Base-by-base conservation (phyloP, 2,888 invertebrate genomes). In the Dolichopus griseipennis region DNA sequence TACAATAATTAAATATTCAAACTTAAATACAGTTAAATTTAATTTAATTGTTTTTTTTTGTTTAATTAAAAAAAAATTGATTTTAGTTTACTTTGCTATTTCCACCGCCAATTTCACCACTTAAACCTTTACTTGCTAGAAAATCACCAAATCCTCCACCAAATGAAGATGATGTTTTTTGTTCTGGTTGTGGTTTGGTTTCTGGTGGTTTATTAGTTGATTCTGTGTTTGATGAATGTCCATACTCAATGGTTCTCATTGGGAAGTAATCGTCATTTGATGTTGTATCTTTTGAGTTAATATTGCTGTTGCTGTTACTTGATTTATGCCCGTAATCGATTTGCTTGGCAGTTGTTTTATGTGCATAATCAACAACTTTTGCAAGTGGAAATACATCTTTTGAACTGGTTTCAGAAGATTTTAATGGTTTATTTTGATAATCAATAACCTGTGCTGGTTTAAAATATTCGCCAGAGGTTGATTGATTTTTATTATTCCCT, bases 351-450 rank as follows among this genome's bases (percentile, higher is more conserved):
- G 2, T 27, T 70, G 86, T 82, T 77, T 86, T 87, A 78, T 90
- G 90, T 69, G 88, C 88, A 82, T 90, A 90, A 80, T 90, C 89
- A 74, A 89, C 86, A 72, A 90, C 86, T 75, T 85, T 84, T 65
- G 85, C 83, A 69, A 88, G 80, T 70, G 81, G 79, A 73, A 83
- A 78, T 70, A 86, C 75, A 67, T 83, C 83, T 70, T 83, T 83
- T 69, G 84, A 81, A 66, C 79, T 75, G 65, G 27, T 66, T 1
- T 20, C 34, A 20, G 34, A 21, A 5, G 21, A 33, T 27, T 68
- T 41, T 80, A 70, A 62, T 69, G 76, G 71, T 78, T 86, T 87
- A 78, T 90, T 90, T 72, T 88, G 87, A 82, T 90, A 90, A 81
- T 90, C 89, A 74, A 89, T 86, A 72, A 90, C 86, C 75, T 86